Percentiles rank a stretch among this genome's conserved stretches.
These are phyloP conservation scores for Myotis davidii DNA, from an alignment of 2,113 vertebrate genomes.

Conservation along the genomic window DNA sequence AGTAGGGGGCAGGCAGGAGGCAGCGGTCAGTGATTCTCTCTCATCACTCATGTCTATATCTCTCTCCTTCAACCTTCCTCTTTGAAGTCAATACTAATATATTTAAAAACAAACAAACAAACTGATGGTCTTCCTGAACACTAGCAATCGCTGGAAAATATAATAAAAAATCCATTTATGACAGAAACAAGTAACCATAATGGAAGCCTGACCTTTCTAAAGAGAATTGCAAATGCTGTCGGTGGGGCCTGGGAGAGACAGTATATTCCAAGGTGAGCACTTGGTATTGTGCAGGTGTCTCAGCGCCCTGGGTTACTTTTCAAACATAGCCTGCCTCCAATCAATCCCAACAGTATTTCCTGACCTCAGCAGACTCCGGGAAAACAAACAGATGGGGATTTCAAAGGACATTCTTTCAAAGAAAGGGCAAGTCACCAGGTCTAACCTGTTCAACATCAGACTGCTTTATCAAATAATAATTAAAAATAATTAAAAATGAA, in stretches of 20 bases:
- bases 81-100: too few species aligned
- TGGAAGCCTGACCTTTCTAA: conserved; percentile 19
- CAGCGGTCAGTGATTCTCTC: too few species aligned
- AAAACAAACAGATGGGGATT: not conserved
- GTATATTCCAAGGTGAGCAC: not conserved
- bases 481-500: conserved; percentile 62
- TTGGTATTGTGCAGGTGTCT: not conserved
- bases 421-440: not conserved
- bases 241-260: not conserved
- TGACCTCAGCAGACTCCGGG: not conserved
- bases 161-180: not conserved
- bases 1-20: too few species aligned
- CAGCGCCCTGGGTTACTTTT: not conserved
- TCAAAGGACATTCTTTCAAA: conserved; percentile 9
- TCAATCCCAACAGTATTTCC: not conserved
- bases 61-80: too few species aligned
- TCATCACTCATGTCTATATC: too few species aligned
- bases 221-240: not conserved
- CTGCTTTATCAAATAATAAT: conserved; percentile 57
- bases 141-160: not conserved
- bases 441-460: not conserved
- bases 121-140: not conserved
- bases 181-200: conserved; percentile 43
- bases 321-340: not conserved
- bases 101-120: too few species aligned